Evolutionary conservation across 1,140 invertebrate genomes (phyloP).

Genomic region (Bilobella aurantiaca): DNA sequence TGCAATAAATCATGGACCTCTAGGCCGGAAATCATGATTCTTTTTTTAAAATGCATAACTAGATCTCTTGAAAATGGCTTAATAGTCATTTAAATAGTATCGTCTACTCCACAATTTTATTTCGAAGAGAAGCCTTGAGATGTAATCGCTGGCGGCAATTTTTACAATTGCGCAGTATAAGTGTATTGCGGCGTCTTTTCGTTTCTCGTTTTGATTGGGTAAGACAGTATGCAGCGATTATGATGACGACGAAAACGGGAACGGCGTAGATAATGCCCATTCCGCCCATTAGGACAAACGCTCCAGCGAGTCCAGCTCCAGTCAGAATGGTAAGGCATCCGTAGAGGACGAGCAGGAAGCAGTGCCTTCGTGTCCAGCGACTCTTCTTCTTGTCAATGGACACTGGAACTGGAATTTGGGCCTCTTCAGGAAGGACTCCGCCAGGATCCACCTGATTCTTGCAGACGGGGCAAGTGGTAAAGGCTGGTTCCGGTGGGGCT

Average conservation of each 20-base stretch:
- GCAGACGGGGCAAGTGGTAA: background rate
- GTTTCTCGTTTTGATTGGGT: background rate
- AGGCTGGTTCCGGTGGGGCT: background rate
- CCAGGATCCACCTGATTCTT: background rate
- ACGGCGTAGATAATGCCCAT: slow-evolving; percentile 4
- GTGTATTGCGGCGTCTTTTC: background rate
- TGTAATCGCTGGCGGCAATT: background rate
- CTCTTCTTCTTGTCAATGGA: background rate
- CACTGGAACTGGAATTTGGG: background rate
- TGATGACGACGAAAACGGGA: background rate
- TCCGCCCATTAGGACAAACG: background rate
- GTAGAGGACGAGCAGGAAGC: background rate
- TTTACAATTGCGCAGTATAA: background rate
- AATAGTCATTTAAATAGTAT: no score
- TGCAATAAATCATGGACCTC: no score
- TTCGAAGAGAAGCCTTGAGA: background rate
- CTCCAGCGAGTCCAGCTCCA: background rate
- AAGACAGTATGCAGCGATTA: background rate
- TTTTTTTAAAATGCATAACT: background rate
- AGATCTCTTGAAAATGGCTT: no score
- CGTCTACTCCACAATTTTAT: background rate
- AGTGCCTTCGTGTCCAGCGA: background rate
- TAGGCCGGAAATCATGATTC: no score
- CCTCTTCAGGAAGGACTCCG: background rate
- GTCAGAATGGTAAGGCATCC: background rate